phyloP scores from a whole-genome alignment of 2,888 invertebrate genomes.

The Drosophila kuntzei region DNA sequence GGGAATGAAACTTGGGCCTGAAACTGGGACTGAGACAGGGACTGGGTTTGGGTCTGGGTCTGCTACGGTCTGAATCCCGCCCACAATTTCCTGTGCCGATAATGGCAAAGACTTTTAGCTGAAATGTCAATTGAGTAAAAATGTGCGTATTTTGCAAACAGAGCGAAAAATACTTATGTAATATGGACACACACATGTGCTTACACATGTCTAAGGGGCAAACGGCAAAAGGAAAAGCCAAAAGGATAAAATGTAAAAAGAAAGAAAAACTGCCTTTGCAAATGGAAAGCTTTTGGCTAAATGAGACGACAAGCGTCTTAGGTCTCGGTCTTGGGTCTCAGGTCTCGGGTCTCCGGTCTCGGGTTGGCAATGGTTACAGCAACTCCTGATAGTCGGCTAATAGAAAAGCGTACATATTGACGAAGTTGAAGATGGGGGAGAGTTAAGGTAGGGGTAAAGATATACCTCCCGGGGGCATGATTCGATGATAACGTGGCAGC shows the following conservation, averaged over 20 bases:
- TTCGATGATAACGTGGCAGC: conserved; percentile 44
- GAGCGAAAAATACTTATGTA: conserved; percentile 55
- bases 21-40: conserved; percentile 6
- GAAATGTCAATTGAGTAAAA: conserved; percentile 68
- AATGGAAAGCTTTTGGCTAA: conserved; percentile 59
- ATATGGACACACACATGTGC: conserved; percentile 19
- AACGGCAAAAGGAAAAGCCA: conserved; percentile 6
- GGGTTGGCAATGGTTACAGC: conserved; percentile 28
- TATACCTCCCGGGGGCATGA: conserved; percentile 53
- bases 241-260: conserved; percentile 21
- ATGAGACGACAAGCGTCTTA: conserved; percentile 38
- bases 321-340: conserved; percentile 1
- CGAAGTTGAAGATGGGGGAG: background rate
- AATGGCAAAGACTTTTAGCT: conserved; percentile 56
- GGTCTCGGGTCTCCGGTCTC: background rate
- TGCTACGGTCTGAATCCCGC: conserved; percentile 34
- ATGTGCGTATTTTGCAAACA: conserved; percentile 68
- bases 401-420: conserved; percentile 56
- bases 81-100: conserved; percentile 49
- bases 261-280: conserved; percentile 23
- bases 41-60: conserved; percentile 8
- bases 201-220: conserved; percentile 18
- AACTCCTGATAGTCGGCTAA: conserved; percentile 54
- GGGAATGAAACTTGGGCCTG: conserved; percentile 8
- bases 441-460: background rate